phyloP scores from a whole-genome alignment of 2,797 vertebrate species.

The Chiroxiphia lanceolata region DNA sequence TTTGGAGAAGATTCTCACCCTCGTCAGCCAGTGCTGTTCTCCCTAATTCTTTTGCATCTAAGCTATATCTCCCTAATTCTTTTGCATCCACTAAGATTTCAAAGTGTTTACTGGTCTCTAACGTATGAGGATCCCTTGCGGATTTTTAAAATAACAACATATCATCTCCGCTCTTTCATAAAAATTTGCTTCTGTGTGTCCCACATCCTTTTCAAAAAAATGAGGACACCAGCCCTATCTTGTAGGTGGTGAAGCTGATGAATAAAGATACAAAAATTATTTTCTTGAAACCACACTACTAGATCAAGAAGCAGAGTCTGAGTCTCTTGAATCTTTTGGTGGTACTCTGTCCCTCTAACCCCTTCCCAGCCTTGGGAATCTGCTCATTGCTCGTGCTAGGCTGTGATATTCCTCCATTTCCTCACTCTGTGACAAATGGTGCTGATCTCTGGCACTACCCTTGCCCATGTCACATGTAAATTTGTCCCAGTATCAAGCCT shows the following conservation, averaged over 20 bases:
- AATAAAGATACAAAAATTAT: neutral
- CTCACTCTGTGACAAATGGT: neutral
- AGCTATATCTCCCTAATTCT: neutral
- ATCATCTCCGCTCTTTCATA: neutral
- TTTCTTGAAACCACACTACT: neutral
- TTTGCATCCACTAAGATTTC: neutral
- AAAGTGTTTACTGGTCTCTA: neutral
- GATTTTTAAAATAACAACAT: neutral
- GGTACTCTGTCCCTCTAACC: neutral
- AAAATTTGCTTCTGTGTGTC: neutral
- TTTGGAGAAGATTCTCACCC: neutral
- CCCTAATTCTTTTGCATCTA: neutral
- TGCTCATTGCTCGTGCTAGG: neutral
- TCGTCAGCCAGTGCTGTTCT: neutral
- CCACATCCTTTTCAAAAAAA: neutral
- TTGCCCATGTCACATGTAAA: neutral
- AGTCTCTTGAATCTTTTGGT: neutral
- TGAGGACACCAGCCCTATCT: neutral
- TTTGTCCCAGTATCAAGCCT: constrained; percentile 19
- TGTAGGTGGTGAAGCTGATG: neutral
- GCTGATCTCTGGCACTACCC: neutral
- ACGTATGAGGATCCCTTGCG: neutral
- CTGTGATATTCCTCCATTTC: neutral
- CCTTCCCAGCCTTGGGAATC: too few species aligned
- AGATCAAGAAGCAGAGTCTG: neutral